These are phyloP conservation scores for Heliconius congener DNA, from an alignment of 1,140 invertebrate species.

Conservation along the genomic window DNA sequence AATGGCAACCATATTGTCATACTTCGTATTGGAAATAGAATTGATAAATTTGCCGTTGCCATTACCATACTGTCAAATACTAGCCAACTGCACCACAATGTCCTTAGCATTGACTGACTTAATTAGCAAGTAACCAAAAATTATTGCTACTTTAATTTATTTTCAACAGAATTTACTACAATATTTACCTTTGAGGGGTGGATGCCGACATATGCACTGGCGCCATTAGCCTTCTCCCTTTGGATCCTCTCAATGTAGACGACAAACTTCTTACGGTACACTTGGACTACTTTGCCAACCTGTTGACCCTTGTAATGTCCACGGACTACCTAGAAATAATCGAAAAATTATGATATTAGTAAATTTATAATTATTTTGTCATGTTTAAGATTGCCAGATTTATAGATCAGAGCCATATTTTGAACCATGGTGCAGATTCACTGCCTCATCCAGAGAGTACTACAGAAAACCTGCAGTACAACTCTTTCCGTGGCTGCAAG, in stretches of 20 bases:
- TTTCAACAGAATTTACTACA: neutral
- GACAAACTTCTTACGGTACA: conserved; percentile 99
- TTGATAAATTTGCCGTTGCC: too few species aligned
- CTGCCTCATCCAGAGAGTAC: conserved; percentile 46
- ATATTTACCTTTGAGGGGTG: conserved; percentile 96
- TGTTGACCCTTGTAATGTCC: conserved; percentile 99
- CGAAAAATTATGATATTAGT: neutral
- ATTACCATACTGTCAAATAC: too few species aligned
- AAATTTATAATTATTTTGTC: neutral
- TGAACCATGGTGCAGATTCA: conserved; percentile 79
- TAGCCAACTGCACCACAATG: too few species aligned
- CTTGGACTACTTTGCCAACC: conserved; percentile 98
- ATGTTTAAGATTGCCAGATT: conserved; percentile 37
- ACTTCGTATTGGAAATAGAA: too few species aligned
- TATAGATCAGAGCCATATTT: conserved; percentile 82
- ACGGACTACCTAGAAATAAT: conserved; percentile 89
- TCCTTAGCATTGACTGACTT: too few species aligned
- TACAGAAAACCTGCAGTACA: conserved; percentile 77
- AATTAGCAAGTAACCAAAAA: too few species aligned
- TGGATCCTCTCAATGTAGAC: conserved; percentile 99
- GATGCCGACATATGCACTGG: conserved; percentile 98
- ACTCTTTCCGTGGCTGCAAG: conserved; percentile 48
- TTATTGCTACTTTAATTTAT: too few species aligned
- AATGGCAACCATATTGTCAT: too few species aligned
- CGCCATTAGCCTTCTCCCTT: conserved; percentile 99